Evolutionary conservation across 2,113 vertebrate species (phyloP), one percentile per base, ranked within the genome.

Genomic region (Menura novaehollandiae): DNA sequence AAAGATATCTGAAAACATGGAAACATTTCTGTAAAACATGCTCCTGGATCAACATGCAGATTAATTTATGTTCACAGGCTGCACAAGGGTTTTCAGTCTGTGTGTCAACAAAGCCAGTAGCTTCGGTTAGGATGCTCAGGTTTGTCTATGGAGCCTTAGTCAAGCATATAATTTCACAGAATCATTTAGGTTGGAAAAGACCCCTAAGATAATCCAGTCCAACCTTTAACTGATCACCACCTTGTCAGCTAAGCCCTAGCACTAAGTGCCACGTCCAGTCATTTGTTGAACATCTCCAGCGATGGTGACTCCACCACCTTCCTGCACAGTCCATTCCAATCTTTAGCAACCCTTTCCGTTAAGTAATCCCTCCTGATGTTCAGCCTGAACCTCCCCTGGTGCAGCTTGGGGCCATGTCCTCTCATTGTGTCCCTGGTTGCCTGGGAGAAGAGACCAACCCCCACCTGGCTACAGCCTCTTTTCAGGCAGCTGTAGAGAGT

Each of bases 291-390:
- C 18, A 37, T 7, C 14, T 35, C 16, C 24, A 47, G 20, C n/a
- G 24, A 47, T 0, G 0, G 2, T 1, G 3, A 55, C 3, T 63
- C 41, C 24, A 71, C n/a, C 20, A 41, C 13, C 21, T 76, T 13
- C 33, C 19, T 39, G n/a, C 10, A 8, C 5, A 33, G 22, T 37
- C 39, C 5, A 24, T 46, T 78, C 39, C 32, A 46, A n/a, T 2
- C 7, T 49, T 80, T 64, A 37, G 58, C 37, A 73, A 37, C 5
- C 7, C n/a, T 22, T 62, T 32, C 14, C 17, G 7, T 22, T 1
- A 49, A 9, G 2, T 21, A 88, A 72, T 63, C 72, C 23, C 13
- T 79, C 20, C 7, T 30, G 9, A 26, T 20, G 4, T 55, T 30
- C 41, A 35, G n/a, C 9, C 9, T 41, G 41, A 62, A 4, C 16